phyloP scores from a whole-genome alignment of 1,140 invertebrate species.

The Bombus consobrinus region DNA sequence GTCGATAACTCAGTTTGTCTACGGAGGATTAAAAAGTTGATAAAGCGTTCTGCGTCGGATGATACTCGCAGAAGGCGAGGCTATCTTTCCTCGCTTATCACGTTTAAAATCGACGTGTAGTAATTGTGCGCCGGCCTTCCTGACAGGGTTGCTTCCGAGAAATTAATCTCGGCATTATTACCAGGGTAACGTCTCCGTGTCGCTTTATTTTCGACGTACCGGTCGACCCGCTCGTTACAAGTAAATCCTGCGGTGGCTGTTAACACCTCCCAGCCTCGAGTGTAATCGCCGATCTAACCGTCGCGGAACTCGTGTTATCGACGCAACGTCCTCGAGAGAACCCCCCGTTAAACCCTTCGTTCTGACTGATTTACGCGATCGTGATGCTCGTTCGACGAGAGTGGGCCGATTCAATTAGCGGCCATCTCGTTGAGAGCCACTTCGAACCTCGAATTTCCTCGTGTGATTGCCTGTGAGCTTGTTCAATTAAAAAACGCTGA shows the following conservation, averaged over 20 bases:
- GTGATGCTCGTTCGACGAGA: neutral
- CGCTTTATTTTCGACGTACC: conserved; percentile 69
- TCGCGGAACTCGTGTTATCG: conserved; percentile 31
- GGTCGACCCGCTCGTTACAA: conserved; percentile 62
- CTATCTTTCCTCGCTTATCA: neutral
- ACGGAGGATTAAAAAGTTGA: neutral
- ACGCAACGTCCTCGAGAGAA: neutral
- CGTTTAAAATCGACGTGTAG: neutral
- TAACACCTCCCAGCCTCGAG: conserved; percentile 44
- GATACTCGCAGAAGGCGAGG: neutral
- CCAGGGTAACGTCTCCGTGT: neutral
- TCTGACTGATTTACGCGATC: conserved; percentile 20
- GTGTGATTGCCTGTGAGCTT: neutral
- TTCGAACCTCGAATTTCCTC: neutral
- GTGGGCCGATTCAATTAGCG: conserved; percentile 16
- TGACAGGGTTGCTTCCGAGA: no score
- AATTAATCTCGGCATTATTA: no score
- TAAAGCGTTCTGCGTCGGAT: neutral
- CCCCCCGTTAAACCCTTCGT: neutral
- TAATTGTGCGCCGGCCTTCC: conserved; percentile 54
- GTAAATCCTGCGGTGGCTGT: conserved; percentile 60
- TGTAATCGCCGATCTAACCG: conserved; percentile 29
- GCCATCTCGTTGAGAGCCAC: neutral
- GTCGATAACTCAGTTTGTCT: no score
- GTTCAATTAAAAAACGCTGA: neutral